Percentiles rank a stretch among this genome's conserved stretches.
phyloP scores from a whole-genome alignment of 1,140 invertebrate species.

The Helicoverpa armigera region DNA sequence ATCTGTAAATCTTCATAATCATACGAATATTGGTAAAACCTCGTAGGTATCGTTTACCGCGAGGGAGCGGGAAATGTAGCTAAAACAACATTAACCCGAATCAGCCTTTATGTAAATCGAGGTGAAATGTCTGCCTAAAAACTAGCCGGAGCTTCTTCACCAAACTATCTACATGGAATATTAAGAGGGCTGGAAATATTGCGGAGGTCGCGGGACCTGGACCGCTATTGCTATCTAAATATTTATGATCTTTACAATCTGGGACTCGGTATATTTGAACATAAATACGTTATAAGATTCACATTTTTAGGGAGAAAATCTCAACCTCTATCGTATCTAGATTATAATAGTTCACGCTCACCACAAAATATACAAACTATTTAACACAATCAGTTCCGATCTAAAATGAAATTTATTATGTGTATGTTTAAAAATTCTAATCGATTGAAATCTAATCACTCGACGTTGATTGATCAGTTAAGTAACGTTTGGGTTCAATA shows the following conservation, averaged over 20 bases:
- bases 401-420: not conserved
- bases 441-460: not conserved
- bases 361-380: not conserved
- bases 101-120: slow-evolving; percentile 2
- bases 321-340: no score
- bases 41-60: not conserved
- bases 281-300: no score
- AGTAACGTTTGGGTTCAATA: not conserved
- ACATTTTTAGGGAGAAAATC: no score
- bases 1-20: slow-evolving; percentile 13
- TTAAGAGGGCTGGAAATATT: not conserved
- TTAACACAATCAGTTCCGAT: not conserved
- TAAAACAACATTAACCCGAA: slow-evolving; percentile 9
- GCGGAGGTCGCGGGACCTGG: no score
- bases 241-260: slow-evolving; percentile 1
- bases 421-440: not conserved
- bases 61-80: not conserved
- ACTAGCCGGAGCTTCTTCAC: not conserved
- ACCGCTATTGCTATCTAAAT: not conserved
- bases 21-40: not conserved
- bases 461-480: not conserved
- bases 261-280: no score
- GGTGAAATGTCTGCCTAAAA: slow-evolving; percentile 5
- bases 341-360: no score
- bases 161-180: slow-evolving; percentile 12